These are phyloP conservation scores for Allobates femoralis DNA, from an alignment of 2,797 vertebrate genomes.

Conservation along the genomic window DNA sequence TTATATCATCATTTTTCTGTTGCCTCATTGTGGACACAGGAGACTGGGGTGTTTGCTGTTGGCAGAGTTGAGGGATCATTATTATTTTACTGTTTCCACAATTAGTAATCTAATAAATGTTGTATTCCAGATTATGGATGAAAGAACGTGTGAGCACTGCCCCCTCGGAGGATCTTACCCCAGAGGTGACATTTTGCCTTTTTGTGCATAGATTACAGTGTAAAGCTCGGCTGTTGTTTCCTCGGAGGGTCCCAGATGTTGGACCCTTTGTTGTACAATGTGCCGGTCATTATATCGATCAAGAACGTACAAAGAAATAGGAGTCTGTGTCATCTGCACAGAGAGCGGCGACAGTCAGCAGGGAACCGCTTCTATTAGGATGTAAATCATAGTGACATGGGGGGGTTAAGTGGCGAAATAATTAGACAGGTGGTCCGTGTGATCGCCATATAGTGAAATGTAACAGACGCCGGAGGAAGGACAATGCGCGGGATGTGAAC, in stretches of 20 bases:
- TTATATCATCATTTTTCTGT: too few species aligned
- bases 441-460: not conserved
- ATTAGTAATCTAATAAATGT: not conserved
- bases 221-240: not conserved
- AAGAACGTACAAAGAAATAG: not conserved
- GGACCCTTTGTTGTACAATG: not conserved
- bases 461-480: not conserved
- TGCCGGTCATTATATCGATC: not conserved
- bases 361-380: not conserved
- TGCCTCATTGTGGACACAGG: too few species aligned
- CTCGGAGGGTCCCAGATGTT: not conserved
- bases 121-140: conserved; percentile 22
- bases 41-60: too few species aligned
- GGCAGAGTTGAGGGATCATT: too few species aligned
- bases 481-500: too few species aligned
- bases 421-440: not conserved
- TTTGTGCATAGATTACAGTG: too few species aligned
- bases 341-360: not conserved
- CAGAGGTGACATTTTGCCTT: not conserved
- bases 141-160: too few species aligned
- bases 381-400: not conserved
- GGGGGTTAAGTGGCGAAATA: not conserved
- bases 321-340: not conserved
- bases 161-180: not conserved
- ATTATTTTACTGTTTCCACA: not conserved